These are phyloP conservation scores for Lacanobia wlatinum DNA, from an alignment of 2,888 invertebrate genomes.

Conservation along the genomic window DNA sequence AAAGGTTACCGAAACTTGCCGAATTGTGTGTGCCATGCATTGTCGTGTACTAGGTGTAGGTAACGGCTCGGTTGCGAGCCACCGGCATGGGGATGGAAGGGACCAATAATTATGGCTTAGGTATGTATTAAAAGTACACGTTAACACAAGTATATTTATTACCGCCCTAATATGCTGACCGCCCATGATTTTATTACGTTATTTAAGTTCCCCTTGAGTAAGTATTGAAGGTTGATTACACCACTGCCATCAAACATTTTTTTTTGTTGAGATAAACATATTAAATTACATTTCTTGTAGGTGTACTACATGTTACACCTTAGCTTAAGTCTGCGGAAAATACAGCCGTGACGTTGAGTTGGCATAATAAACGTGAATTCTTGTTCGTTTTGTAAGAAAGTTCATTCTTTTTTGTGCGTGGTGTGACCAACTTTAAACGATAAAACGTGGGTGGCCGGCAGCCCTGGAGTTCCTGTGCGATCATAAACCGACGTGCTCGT, in stretches of 20 bases:
- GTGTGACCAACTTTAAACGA: constrained; percentile 6
- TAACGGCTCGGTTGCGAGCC: constrained; percentile 56
- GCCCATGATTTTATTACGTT: constrained; percentile 31
- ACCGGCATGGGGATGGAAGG: constrained; percentile 67
- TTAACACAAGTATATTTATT: constrained; percentile 31
- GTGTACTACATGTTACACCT: neutral
- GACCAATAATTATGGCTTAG: constrained; percentile 53
- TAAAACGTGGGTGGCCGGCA: constrained; percentile 32
- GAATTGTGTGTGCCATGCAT: constrained; percentile 81
- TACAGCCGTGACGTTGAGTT: neutral
- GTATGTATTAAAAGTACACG: constrained; percentile 59
- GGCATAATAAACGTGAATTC: too few species aligned
- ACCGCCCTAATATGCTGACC: constrained; percentile 41
- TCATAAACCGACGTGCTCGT: neutral
- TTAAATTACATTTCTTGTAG: neutral
- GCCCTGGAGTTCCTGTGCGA: constrained; percentile 27
- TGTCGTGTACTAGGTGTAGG: constrained; percentile 73
- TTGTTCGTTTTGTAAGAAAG: neutral
- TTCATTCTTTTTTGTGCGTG: neutral
- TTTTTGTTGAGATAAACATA: neutral
- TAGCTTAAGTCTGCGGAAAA: neutral
- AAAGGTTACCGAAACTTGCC: constrained; percentile 72
- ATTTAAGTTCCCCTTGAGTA: constrained; percentile 10
- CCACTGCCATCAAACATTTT: neutral
- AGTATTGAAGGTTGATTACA: constrained; percentile 22